Evolutionary conservation across 2,797 vertebrate species (phyloP), one percentile per base, ranked within the genome.

Genomic region (Thaleichthys pacificus): DNA sequence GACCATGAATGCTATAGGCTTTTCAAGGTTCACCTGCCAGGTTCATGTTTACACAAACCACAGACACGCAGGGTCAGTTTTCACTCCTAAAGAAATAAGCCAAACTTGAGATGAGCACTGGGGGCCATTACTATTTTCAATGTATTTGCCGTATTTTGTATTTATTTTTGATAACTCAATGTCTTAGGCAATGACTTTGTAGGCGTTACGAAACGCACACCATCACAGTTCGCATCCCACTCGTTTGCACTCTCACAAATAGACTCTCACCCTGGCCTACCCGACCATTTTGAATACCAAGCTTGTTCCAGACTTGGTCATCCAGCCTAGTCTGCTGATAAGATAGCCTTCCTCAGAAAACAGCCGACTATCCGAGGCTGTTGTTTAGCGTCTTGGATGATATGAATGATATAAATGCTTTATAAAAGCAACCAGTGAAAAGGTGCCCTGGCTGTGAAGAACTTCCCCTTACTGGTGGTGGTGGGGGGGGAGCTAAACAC

Each of bases 401-500:
- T 86, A 87, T 88, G 77, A 78, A 85, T 89, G 91, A 89, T 85
- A 82, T 87, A 87, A 89, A 87, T 75, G 70, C 79, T 86, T 70
- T 71, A 68, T n/a, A 86, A 89, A 80, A 85, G 80, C 84, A 82
- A 82, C 76, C 84, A 85, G 78, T 73, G 85, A 89, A 84, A 87
- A 88, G 83, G 83, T 81, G 82, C 82, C 74, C 2, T 80, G 84
- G 80, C 88, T 89, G 84, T 87, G 79, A 79, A 86, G 86, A 85
- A 78, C 83, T 85, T 86, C 89, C 89, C 89, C 87, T 24, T 0
- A 1, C 1, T 84, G 77, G 42, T 0, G 60, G 24, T 58, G n/a
- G 67, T 71, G 51, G 66, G 76, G 54, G 76, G 65, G 70, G 30
- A 60, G 64, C 54, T 69, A 11, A 6, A 26, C 66, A 57, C 56